A percentile compares a stretch with the other conserved stretches of the same genome.
Conservation (phyloP, 2,113 vertebrate species). For the Pyxicephalus adspersus region DNA sequence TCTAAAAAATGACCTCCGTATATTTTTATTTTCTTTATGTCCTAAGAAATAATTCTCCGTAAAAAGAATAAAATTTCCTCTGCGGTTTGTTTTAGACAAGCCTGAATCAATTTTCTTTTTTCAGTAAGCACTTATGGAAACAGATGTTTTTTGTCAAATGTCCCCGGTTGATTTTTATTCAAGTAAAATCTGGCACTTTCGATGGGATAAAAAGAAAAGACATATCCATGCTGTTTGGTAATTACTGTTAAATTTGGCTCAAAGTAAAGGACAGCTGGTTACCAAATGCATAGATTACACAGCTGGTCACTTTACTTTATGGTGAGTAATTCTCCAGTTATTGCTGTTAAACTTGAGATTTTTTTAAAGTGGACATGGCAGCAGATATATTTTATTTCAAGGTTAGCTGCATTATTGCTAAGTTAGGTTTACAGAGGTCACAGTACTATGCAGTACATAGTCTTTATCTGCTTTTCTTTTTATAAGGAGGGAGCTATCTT, state of each 20-base stretch:
- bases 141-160: constrained; percentile 49
- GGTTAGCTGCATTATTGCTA: too few relatives aligned
- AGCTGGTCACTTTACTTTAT: constrained; percentile 26
- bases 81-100: not conserved
- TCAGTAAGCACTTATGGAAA: constrained; percentile 31
- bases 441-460: too few relatives aligned
- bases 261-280: constrained; percentile 44
- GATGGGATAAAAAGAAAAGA: constrained; percentile 36
- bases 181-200: constrained; percentile 18
- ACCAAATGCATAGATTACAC: constrained; percentile 39
- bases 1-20: too few relatives aligned
- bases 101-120: constrained; percentile 33
- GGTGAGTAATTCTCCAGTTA: not conserved
- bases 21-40: not conserved
- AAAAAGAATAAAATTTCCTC: not conserved
- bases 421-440: too few relatives aligned
- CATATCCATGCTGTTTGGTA: constrained; percentile 38
- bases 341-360: too few relatives aligned
- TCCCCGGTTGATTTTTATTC: constrained; percentile 38
- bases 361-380: too few relatives aligned
- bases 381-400: too few relatives aligned
- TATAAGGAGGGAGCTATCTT: too few relatives aligned
- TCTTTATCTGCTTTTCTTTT: too few relatives aligned
- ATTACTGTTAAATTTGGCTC: constrained; percentile 51
- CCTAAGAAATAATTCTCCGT: not conserved